Percentiles rank a stretch among this genome's conserved stretches.
phyloP scores from a whole-genome alignment of 2,888 invertebrate genomes.

The Drosophila flavopinicola region DNA sequence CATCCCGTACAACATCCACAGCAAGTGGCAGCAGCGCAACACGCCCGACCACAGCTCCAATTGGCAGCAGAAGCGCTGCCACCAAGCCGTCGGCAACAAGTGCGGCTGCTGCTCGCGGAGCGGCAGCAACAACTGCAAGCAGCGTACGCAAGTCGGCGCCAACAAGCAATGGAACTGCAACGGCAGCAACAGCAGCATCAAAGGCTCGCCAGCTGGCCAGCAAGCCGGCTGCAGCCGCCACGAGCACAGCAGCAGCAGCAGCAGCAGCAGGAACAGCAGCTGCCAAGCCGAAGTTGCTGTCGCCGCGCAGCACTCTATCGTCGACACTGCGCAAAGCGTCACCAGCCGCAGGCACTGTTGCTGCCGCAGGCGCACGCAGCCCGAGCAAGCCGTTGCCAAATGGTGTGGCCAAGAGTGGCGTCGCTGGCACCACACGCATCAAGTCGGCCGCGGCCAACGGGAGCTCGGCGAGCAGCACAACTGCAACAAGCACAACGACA shows the following conservation, averaged over 20 bases:
- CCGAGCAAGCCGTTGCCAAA: conserved; percentile 67
- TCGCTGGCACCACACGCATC: conserved; percentile 39
- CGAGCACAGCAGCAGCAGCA: conserved; percentile 16
- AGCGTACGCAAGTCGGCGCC: conserved; percentile 50
- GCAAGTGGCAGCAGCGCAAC: conserved; percentile 24
- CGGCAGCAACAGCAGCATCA: conserved; percentile 30
- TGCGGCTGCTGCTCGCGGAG: conserved; percentile 40
- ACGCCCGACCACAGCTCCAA: conserved; percentile 64
- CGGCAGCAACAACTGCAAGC: conserved; percentile 4
- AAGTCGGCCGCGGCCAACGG: conserved; percentile 47
- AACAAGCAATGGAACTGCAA: conserved; percentile 31
- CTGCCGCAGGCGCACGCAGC: conserved; percentile 57
- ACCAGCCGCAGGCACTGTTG: conserved; percentile 22
- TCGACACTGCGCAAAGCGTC: conserved; percentile 80
- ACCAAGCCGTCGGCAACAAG: conserved; percentile 35
- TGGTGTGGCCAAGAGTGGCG: conserved; percentile 40
- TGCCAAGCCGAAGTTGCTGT: conserved; percentile 73
- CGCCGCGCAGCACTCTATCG: conserved; percentile 79
- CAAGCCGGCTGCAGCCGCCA: conserved; percentile 55
- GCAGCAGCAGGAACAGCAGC: conserved; percentile 10
- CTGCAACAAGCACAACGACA: conserved; percentile 56
- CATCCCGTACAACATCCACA: conserved; percentile 30
- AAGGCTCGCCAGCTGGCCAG: conserved; percentile 17
- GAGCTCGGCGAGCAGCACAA: conserved; percentile 18
- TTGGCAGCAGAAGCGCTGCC: conserved; percentile 28